A percentile compares a stretch with the other conserved stretches of the same genome.
Evolutionary conservation across 2,888 invertebrate species (phyloP).

Genomic region (Sympetrum striolatum): DNA sequence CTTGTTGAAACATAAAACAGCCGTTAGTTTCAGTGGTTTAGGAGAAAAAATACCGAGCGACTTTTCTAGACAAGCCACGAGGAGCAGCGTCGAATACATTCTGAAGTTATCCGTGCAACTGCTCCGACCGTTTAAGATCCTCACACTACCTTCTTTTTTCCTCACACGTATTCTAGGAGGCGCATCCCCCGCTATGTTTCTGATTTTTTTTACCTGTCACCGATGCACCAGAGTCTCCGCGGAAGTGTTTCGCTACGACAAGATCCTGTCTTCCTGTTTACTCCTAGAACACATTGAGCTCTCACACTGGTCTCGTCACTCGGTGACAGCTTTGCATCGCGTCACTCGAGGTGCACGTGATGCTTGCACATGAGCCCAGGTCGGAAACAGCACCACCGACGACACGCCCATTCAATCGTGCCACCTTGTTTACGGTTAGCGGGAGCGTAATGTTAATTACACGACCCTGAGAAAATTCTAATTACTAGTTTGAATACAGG

Average conservation of each 20-base stretch:
- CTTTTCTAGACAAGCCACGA: neutral
- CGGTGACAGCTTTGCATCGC: constrained; percentile 18
- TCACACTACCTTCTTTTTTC: neutral
- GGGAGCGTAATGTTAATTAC: too few relatives aligned
- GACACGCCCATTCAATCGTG: neutral
- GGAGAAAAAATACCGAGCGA: neutral
- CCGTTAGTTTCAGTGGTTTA: too few relatives aligned
- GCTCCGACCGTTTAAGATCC: neutral
- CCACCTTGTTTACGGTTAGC: too few relatives aligned
- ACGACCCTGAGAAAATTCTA: too few relatives aligned
- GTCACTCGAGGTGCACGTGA: neutral
- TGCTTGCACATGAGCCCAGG: constrained; percentile 25
- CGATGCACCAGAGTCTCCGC: neutral
- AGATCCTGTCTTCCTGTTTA: constrained; percentile 22
- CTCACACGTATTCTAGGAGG: neutral
- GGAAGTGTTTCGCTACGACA: neutral
- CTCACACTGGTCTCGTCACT: constrained; percentile 26
- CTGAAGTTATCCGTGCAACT: neutral
- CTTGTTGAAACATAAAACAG: too few relatives aligned
- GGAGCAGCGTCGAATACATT: neutral
- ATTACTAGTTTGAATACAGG: too few relatives aligned
- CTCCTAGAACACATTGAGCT: neutral
- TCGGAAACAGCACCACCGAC: constrained; percentile 16
- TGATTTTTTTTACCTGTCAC: neutral
- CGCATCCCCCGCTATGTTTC: neutral